Percentiles rank a stretch among this genome's conserved stretches.
Evolutionary conservation across 2,888 invertebrate genomes (phyloP).

Genomic region (Ormia ochracea): DNA sequence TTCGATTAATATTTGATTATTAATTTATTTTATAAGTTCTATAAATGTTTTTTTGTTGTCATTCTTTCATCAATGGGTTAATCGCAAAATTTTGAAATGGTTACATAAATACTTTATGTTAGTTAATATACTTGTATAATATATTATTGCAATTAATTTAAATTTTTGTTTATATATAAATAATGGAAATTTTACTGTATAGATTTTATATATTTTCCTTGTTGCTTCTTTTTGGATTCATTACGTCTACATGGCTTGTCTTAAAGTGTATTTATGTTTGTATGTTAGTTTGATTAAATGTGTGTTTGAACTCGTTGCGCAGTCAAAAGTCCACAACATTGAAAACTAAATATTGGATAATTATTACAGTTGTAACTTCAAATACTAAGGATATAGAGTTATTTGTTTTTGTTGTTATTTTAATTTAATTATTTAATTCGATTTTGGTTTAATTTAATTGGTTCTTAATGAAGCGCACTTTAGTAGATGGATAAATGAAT

Average conservation of each 20-base stretch:
- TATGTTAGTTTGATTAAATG: constrained; percentile 38
- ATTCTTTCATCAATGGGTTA: constrained; percentile 6
- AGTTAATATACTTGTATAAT: neutral
- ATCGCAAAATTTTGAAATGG: constrained; percentile 38
- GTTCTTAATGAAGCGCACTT: constrained; percentile 63
- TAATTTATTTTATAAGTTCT: constrained; percentile 39
- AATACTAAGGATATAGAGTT: constrained; percentile 33
- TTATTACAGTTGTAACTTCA: constrained; percentile 20
- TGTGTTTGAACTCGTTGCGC: constrained; percentile 48
- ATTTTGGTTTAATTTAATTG: constrained; percentile 63
- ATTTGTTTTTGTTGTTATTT: constrained; percentile 32
- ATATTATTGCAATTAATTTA: constrained; percentile 25
- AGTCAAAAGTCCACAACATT: constrained; percentile 55
- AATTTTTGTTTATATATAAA: constrained; percentile 11
- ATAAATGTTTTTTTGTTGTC: neutral
- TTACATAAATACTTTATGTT: constrained; percentile 30
- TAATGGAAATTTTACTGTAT: constrained; percentile 8
- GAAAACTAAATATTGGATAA: constrained; percentile 40
- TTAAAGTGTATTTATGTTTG: constrained; percentile 6
- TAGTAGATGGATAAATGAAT: constrained; percentile 55
- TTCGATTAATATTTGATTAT: constrained; percentile 59
- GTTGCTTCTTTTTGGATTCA: neutral
- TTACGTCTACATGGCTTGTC: neutral
- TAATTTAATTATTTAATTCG: constrained; percentile 7
- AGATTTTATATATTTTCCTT: neutral